Conservation (phyloP, 2,113 vertebrate genomes). For the Chloebia gouldiae region DNA sequence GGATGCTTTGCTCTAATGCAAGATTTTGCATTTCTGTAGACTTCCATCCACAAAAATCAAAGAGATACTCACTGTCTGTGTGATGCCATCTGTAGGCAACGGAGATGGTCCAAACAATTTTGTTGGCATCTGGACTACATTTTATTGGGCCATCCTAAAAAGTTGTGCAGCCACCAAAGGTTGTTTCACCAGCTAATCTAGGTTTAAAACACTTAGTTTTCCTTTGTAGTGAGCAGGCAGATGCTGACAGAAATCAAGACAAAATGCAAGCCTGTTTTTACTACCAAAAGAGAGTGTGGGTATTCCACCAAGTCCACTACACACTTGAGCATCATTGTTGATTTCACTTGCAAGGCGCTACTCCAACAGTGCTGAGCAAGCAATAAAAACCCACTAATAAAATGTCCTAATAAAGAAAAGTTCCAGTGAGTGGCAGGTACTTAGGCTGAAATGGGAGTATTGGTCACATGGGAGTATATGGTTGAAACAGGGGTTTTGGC, state of each 20-base stretch:
- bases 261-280: not conserved
- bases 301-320: not conserved
- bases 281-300: not conserved
- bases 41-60: not conserved
- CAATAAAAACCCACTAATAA: not conserved
- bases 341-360: not conserved
- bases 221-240: not conserved
- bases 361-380: not conserved
- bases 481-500: not conserved
- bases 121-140: not conserved
- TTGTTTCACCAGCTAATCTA: not conserved
- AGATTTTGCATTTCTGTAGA: not conserved
- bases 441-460: not conserved
- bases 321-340: not conserved
- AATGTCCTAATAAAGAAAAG: constrained; percentile 6
- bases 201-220: not conserved
- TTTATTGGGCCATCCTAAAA: not conserved
- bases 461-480: not conserved
- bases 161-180: not conserved
- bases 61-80: not conserved
- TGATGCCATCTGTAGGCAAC: not conserved
- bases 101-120: not conserved
- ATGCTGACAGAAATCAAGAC: not conserved
- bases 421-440: not conserved
- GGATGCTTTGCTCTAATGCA: not conserved